Evolutionary conservation across 2,888 invertebrate genomes (phyloP).

Genomic region (Aphidoletes aphidimyza): DNA sequence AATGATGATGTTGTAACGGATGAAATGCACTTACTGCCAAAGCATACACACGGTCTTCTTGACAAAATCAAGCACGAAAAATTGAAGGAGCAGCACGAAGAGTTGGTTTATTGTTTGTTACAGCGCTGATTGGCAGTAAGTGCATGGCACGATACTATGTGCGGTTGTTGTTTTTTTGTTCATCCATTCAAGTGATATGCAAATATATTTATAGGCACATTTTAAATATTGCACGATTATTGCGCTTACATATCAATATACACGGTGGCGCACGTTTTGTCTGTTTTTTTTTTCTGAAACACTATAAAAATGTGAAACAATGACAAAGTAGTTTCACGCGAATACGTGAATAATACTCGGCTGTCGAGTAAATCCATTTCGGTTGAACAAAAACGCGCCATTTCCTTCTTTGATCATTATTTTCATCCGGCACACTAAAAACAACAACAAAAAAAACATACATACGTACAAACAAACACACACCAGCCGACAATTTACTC

Average conservation of each 20-base stretch:
- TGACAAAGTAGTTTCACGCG: conserved; percentile 31
- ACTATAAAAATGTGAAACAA: conserved; percentile 36
- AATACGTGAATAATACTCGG: not conserved
- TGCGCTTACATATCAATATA: conserved; percentile 2
- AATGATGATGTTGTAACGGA: conserved; percentile 27
- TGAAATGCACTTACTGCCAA: conserved; percentile 22
- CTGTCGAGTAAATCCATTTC: not conserved
- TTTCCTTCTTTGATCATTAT: conserved; percentile 14
- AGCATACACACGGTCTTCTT: not conserved
- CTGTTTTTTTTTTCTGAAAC: not conserved
- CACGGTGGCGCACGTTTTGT: not conserved
- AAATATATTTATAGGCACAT: conserved; percentile 50
- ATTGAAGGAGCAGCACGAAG: not conserved
- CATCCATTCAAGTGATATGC: not conserved
- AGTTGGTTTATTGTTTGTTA: conserved; percentile 26
- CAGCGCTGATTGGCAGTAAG: conserved; percentile 19
- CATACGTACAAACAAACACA: not conserved
- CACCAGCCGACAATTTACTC: not conserved
- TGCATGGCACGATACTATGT: conserved; percentile 20
- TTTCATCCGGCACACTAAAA: not conserved
- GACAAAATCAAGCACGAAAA: too few species aligned
- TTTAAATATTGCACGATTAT: conserved; percentile 52
- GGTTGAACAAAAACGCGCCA: conserved; percentile 1
- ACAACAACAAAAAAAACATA: not conserved
- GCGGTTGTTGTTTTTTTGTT: not conserved